Evolutionary conservation across 2,113 vertebrate species (phyloP).

Genomic region (Corydoras sp.): DNA sequence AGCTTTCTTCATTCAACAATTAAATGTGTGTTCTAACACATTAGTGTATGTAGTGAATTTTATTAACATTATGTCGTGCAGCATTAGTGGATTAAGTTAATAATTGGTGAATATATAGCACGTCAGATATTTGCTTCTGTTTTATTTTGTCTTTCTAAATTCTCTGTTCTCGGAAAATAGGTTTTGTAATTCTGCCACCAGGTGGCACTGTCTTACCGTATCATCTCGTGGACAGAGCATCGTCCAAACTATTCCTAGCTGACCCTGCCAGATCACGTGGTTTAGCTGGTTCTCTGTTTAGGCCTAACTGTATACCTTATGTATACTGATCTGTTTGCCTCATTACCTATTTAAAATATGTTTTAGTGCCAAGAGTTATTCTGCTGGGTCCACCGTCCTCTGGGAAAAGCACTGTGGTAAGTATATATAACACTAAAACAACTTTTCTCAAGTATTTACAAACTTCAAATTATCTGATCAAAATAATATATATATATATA

Average conservation of each 20-base stretch:
- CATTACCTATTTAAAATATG: not conserved
- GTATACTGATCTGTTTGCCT: not conserved
- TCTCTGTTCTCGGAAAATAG: not conserved
- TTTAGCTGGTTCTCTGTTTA: not conserved
- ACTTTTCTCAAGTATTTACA: not conserved
- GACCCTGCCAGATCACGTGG: not conserved
- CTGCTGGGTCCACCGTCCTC: slow-evolving; percentile 83
- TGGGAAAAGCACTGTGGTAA: slow-evolving; percentile 83
- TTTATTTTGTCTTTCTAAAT: not conserved
- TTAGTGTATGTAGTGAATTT: too few species aligned
- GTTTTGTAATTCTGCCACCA: not conserved
- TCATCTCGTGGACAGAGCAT: not conserved
- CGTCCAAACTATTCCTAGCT: too few species aligned
- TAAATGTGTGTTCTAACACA: too few species aligned
- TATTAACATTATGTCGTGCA: too few species aligned
- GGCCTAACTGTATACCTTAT: not conserved
- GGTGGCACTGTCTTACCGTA: slow-evolving; percentile 2
- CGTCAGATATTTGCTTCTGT: not conserved
- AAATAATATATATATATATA: too few species aligned
- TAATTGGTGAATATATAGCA: not conserved
- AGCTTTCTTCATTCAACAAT: too few species aligned
- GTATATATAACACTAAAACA: slow-evolving; percentile 52
- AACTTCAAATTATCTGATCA: too few species aligned
- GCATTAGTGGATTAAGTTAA: too few species aligned
- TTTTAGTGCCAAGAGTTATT: slow-evolving; percentile 74